Percentiles rank a stretch among this genome's conserved stretches.
Conservation (phyloP, 2,113 vertebrate species). For the Pomatostomus ruficeps region DNA sequence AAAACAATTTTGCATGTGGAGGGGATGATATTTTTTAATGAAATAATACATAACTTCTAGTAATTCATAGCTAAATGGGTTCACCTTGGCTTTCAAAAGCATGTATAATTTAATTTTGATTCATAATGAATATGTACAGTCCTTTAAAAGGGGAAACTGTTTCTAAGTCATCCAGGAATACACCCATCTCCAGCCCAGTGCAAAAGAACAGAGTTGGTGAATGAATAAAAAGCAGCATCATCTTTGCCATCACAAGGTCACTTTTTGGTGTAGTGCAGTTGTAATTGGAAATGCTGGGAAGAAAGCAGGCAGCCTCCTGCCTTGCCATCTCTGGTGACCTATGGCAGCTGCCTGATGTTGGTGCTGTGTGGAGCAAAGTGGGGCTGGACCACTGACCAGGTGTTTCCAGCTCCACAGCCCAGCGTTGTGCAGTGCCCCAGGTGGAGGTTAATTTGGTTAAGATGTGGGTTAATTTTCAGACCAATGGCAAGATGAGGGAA, state of each 20-base stretch:
- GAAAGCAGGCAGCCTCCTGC: background rate
- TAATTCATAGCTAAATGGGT: background rate
- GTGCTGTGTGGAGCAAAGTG: accelerated
- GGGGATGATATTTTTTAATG: background rate
- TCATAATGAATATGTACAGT: background rate
- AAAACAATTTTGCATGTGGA: background rate
- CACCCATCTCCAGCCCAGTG: background rate
- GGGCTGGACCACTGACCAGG: accelerated
- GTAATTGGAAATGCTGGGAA: background rate
- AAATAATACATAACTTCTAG: background rate
- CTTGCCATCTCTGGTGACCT: background rate
- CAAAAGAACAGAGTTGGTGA: background rate
- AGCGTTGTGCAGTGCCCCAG: accelerated
- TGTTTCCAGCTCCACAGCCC: background rate
- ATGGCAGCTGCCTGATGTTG: background rate
- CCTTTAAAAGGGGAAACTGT: background rate
- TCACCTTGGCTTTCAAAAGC: background rate
- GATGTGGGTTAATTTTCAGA: background rate
- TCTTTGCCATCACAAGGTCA: background rate
- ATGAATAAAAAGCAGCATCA: background rate
- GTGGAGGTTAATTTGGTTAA: background rate
- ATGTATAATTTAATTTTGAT: background rate
- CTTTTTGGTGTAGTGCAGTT: background rate
- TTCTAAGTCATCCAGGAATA: background rate
- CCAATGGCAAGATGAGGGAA: background rate